A percentile compares a stretch with the other conserved stretches of the same genome.
These are phyloP conservation scores for Dolichallabes microphthalmus DNA, from an alignment of 2,113 vertebrate species.

Conservation along the genomic window DNA sequence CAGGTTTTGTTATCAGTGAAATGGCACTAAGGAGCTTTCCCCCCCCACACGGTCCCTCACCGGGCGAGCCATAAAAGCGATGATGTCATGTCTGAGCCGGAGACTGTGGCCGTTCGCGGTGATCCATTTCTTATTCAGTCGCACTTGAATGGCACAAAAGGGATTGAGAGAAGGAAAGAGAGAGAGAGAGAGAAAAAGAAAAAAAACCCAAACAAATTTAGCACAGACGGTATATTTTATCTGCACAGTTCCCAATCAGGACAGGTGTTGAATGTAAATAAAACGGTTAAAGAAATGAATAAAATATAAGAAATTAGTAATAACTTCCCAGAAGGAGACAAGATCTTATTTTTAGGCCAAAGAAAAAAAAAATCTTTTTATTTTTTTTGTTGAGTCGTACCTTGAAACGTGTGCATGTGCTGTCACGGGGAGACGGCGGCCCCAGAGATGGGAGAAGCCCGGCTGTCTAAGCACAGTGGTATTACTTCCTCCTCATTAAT, in stretches of 20 bases:
- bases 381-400: neutral
- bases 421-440: neutral
- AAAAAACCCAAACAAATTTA: neutral
- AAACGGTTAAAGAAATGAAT: neutral
- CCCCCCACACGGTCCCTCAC: conserved; percentile 52
- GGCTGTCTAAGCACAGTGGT: conserved; percentile 35
- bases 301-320: neutral
- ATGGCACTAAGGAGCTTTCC: conserved; percentile 53
- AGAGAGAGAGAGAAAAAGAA: too few species aligned
- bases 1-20: conserved; percentile 53
- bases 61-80: conserved; percentile 61
- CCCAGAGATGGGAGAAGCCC: neutral
- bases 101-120: conserved; percentile 59
- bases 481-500: conserved; percentile 46
- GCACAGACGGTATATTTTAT: neutral
- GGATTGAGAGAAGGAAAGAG: conserved; percentile 28
- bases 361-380: neutral
- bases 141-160: conserved; percentile 56
- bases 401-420: neutral
- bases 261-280: conserved; percentile 30
- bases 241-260: conserved; percentile 4
- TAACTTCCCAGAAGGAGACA: neutral
- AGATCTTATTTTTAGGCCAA: neutral
- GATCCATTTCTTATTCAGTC: conserved; percentile 66
- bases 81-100: conserved; percentile 73